Percentiles rank a stretch among this genome's conserved stretches.
Conservation (phyloP, 2,888 invertebrate genomes). For the Agrochola litura region DNA sequence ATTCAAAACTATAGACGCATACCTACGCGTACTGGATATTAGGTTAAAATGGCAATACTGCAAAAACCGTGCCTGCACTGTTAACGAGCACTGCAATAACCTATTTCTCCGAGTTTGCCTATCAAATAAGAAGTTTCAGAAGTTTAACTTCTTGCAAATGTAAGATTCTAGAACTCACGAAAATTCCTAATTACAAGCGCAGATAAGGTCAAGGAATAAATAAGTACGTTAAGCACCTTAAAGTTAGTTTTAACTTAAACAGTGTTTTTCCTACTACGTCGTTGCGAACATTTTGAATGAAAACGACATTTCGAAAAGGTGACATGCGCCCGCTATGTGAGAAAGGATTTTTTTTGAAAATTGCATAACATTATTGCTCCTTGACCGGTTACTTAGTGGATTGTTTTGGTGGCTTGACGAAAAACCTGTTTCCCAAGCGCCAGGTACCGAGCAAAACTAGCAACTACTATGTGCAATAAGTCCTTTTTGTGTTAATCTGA, state of each 20-base stretch:
- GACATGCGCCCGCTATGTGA: too few species aligned
- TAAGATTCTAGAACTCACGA: not conserved
- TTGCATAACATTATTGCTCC: too few species aligned
- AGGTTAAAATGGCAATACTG: constrained; percentile 52
- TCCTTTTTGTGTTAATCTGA: not conserved
- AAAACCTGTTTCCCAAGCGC: too few species aligned
- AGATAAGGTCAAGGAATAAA: not conserved
- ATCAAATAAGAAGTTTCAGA: constrained; percentile 32
- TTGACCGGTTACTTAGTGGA: not conserved
- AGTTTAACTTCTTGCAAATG: constrained; percentile 30
- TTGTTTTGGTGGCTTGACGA: not conserved
- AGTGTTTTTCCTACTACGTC: too few species aligned
- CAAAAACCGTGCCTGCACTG: constrained; percentile 54
- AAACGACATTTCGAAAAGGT: not conserved
- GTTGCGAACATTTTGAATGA: not conserved
- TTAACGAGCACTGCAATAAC: constrained; percentile 64
- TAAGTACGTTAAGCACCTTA: not conserved
- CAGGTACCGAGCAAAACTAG: not conserved
- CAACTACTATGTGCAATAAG: not conserved
- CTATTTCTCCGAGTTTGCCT: constrained; percentile 60
- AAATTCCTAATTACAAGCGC: not conserved
- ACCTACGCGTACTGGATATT: constrained; percentile 16
- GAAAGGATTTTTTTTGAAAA: not conserved
- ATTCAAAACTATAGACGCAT: not conserved
- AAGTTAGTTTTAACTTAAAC: not conserved